Evolutionary conservation across 2,888 invertebrate genomes (phyloP), one percentile per base, ranked within the genome.

Genomic region (Pristionchus japonicus): DNA sequence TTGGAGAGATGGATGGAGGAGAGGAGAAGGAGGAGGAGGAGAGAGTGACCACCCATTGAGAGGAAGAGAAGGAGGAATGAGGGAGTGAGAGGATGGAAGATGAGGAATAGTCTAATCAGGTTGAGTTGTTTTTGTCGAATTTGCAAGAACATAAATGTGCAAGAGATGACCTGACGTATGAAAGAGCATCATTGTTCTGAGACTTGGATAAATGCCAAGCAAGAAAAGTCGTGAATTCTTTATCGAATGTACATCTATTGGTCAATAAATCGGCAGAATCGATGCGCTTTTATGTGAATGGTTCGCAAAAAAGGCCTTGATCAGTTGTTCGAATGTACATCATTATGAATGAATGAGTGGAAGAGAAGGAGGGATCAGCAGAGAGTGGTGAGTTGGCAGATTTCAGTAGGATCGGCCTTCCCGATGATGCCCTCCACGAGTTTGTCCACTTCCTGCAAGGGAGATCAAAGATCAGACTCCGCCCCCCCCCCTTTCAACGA

Each of bases 401-500:
- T 15, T 6, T 15, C 74, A 23, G 20, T 23, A 34, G 74, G 74
- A n/a, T 43, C 40, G n/a, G 74, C 74, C 37, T 74, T 43, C 4
- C 40, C 40, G 74, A 74, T 37, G 37, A 74, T 37, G 1, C 74
- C 74, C 17, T 11, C 74, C 20, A 74, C 37, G 74, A 74, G 37
- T 0, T 74, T 23, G 9, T 74, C 40, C 6, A n/a, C 23, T n/a
- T 74, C 43, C 74, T 74, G 40, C 23, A 74, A 31, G n/a, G n/a
- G n/a, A 74, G 43, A 74, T 74, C 40, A 74, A 74, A 74, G 43
- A 74, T 74, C 74, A 74, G 13, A n/a, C 40, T n/a, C 74, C n/a
- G n/a, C n/a, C n/a, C n/a, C n/a, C n/a, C n/a, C n/a, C n/a, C n/a
- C n/a, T n/a, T n/a, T n/a, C n/a, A n/a, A n/a, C n/a, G n/a, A n/a